Evolutionary conservation across 92 coral and sea anemone species (phyloP).

Genomic region (Porites divaricata): DNA sequence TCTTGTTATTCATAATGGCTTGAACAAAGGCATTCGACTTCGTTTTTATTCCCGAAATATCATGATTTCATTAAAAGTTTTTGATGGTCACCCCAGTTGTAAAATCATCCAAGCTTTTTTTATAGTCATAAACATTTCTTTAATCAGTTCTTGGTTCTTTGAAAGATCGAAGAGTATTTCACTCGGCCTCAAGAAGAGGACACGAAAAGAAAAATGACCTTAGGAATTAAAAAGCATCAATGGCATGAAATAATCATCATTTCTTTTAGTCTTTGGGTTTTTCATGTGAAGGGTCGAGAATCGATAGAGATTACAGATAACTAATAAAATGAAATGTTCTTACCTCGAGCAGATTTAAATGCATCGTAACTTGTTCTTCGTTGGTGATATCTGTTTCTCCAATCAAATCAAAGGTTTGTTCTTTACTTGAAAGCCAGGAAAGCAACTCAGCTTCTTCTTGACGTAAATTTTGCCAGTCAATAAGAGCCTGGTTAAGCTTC

Average conservation of each 20-base stretch:
- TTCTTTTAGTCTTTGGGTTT: not conserved
- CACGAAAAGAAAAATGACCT: not conserved
- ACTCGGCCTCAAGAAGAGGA: too few relatives aligned
- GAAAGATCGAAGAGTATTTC: too few relatives aligned
- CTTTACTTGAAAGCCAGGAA: slow-evolving; percentile 74
- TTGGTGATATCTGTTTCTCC: slow-evolving; percentile 74
- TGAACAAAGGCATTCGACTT: too few relatives aligned
- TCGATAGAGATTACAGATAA: too few relatives aligned
- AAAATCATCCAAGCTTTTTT: too few relatives aligned
- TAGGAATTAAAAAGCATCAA: not conserved
- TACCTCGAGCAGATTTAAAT: slow-evolving; percentile 66
- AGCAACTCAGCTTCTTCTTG: slow-evolving; percentile 51
- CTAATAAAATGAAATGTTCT: not conserved
- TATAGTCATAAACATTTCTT: too few relatives aligned
- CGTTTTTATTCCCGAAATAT: too few relatives aligned
- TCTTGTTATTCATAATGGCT: too few relatives aligned
- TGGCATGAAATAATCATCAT: not conserved
- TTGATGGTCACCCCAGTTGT: too few relatives aligned
- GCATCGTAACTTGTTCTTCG: slow-evolving; percentile 60
- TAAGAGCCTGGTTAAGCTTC: slow-evolving; percentile 58
- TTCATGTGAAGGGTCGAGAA: too few relatives aligned
- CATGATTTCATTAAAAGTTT: too few relatives aligned
- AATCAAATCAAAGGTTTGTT: slow-evolving; percentile 53
- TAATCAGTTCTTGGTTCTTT: too few relatives aligned
- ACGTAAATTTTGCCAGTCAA: slow-evolving; percentile 74